Base-by-base conservation (phyloP, 2,113 vertebrate species). In the Trachemys scripta region DNA sequence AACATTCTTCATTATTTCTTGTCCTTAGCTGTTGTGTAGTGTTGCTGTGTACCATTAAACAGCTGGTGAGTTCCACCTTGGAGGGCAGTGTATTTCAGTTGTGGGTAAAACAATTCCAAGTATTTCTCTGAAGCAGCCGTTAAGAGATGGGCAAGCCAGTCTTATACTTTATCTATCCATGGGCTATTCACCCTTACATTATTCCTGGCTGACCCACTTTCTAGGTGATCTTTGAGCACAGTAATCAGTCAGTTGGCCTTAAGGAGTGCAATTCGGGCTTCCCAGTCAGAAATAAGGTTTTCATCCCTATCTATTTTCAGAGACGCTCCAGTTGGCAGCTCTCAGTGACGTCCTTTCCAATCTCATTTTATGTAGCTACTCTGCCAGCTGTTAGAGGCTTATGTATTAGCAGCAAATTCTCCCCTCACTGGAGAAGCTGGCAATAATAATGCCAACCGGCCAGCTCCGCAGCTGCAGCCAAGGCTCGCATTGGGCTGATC, bases 291-390 rank as follows among this genome's bases (percentile, higher is more conserved):
- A 94, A 45, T 59, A 56, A 51, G 49, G 49, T 90, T 80, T 82
- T 87, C 49, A 86, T 90, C 59, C 22, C 87, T 89, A 87, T 90
- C 84, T 94, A 4, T 10, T 62, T 54, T 89, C 78, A 89, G 91
- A 82, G 90, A 78, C 57, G 35, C 81, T 89, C 92, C 92, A 75
- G 1, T 24, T 91, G 94, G 90, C 86, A 95, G 88, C 86, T 93
- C 65, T 87, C 93, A 76, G 50, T 87, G 84, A 88, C 88, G 88
- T 93, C 90, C 80, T 29, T 93, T 94, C 82, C 82, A 94, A 62
- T 88, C 81, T 91, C 3, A 0, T 78, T 76, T 79, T 89, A 82
- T 53, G 91, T 80, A 90, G 92, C 72, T 62, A 4, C 1, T 5
- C 90, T 94, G 72, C 38, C 85, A 80, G 76, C 69, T 82, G 49